Conservation (phyloP, 2,888 invertebrate genomes). For the Parapristionchus giblindavisi region DNA sequence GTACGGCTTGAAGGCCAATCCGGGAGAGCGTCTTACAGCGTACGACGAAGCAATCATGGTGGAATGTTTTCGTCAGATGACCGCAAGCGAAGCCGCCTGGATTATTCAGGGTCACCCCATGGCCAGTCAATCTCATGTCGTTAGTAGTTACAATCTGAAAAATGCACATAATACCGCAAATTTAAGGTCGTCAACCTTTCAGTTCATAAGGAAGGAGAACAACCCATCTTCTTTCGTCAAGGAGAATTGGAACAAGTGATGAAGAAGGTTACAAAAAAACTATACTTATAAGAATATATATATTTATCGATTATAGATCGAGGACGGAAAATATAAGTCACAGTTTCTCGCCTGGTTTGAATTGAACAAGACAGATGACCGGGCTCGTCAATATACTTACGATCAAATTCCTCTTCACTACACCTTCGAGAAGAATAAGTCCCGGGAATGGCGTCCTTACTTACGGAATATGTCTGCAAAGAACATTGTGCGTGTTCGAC, state of each 20-base stretch:
- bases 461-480: too few species aligned
- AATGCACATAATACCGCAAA: too few species aligned
- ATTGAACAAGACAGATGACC: not conserved
- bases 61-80: conserved; percentile 7
- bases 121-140: too few species aligned
- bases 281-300: too few species aligned
- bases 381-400: not conserved
- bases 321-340: not conserved
- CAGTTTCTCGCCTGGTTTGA: not conserved
- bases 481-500: not conserved
- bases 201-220: too few species aligned
- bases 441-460: not conserved
- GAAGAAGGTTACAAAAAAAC: too few species aligned
- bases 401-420: not conserved
- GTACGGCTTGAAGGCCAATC: not conserved
- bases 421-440: not conserved
- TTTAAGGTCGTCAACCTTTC: too few species aligned
- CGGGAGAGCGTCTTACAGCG: not conserved
- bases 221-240: too few species aligned
- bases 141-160: not conserved
- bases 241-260: too few species aligned
- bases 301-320: too few species aligned
- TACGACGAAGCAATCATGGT: conserved; percentile 17
- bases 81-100: not conserved
- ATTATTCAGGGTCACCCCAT: not conserved